Evolutionary conservation across 1,140 invertebrate genomes (phyloP).

Genomic region (Pogonognathellus flavescens): DNA sequence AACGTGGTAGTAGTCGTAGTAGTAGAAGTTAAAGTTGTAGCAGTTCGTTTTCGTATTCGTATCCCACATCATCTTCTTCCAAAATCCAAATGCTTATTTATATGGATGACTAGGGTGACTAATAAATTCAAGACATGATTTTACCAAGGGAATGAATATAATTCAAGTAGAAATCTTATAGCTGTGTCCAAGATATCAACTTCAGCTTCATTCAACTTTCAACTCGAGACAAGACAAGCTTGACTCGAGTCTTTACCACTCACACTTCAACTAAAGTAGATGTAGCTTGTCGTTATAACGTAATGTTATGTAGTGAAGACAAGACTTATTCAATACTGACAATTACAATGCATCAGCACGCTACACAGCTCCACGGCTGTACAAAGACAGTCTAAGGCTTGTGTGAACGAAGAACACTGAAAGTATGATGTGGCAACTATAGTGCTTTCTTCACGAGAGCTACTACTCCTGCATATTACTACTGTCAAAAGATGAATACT

Average conservation of each 20-base stretch:
- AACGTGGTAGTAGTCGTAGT: background rate
- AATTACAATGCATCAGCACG: conserved; percentile 11
- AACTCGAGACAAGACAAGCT: conserved; percentile 32
- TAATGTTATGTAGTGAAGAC: conserved; percentile 39
- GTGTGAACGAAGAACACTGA: no score
- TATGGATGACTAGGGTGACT: conserved; percentile 50
- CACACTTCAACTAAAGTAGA: conserved; percentile 28
- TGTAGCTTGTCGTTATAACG: conserved; percentile 2
- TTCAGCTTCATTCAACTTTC: conserved; percentile 50
- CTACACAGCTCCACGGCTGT: conserved; percentile 10
- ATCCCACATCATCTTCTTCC: conserved; percentile 41
- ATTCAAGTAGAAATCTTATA: conserved; percentile 44
- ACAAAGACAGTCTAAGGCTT: background rate
- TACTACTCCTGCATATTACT: background rate
- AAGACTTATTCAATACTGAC: conserved; percentile 11
- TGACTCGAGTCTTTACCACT: conserved; percentile 25
- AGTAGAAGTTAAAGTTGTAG: background rate
- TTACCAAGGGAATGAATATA: conserved; percentile 50
- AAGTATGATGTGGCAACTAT: background rate
- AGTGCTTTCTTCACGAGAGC: background rate
- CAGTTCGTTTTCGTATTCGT: no score
- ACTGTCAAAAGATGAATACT: background rate
- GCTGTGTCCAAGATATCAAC: conserved; percentile 32
- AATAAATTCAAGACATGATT: conserved; percentile 53
- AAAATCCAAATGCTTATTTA: conserved; percentile 47